A percentile compares a stretch with the other conserved stretches of the same genome.
phyloP scores from a whole-genome alignment of 2,888 invertebrate genomes.

The Nasonovia ribisnigri region DNA sequence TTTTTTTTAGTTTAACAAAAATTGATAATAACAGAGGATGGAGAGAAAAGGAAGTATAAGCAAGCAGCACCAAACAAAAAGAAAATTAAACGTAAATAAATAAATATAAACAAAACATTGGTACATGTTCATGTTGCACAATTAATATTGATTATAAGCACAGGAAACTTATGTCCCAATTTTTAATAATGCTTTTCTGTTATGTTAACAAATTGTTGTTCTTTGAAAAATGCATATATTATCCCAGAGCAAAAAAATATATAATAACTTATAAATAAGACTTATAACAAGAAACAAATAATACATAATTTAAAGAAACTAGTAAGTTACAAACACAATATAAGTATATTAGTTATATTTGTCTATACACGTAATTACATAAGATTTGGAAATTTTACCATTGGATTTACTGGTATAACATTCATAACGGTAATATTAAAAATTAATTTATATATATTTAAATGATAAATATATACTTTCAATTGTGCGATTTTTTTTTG shows the following conservation, averaged over 20 bases:
- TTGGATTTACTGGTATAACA: slow-evolving; percentile 54
- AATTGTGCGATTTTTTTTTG: slow-evolving; percentile 54
- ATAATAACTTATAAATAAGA: slow-evolving; percentile 45
- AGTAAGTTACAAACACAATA: slow-evolving; percentile 58
- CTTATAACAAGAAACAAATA: slow-evolving; percentile 60
- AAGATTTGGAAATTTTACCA: slow-evolving; percentile 61
- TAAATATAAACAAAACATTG: slow-evolving; percentile 44
- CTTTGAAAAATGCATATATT: slow-evolving; percentile 44
- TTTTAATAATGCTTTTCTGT: slow-evolving; percentile 24
- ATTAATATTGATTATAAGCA: slow-evolving; percentile 42
- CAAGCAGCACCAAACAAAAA: slow-evolving; percentile 62
- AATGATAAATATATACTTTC: slow-evolving; percentile 39
- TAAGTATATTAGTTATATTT: slow-evolving; percentile 62
- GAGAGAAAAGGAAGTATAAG: slow-evolving; percentile 46
- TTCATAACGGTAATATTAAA: slow-evolving; percentile 58
- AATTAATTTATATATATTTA: slow-evolving; percentile 39
- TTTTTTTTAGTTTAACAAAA: slow-evolving; percentile 19
- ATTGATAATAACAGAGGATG: neutral
- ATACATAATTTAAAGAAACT: slow-evolving; percentile 55
- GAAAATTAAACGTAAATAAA: slow-evolving; percentile 21
- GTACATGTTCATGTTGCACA: slow-evolving; percentile 13
- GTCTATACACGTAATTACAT: slow-evolving; percentile 63
- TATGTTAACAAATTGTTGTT: slow-evolving; percentile 47
- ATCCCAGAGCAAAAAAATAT: slow-evolving; percentile 45
- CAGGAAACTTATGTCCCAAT: slow-evolving; percentile 41